Percentiles rank a stretch among this genome's conserved stretches.
These are phyloP conservation scores for Helicoverpa zea DNA, from an alignment of 1,140 invertebrate genomes.

Conservation along the genomic window DNA sequence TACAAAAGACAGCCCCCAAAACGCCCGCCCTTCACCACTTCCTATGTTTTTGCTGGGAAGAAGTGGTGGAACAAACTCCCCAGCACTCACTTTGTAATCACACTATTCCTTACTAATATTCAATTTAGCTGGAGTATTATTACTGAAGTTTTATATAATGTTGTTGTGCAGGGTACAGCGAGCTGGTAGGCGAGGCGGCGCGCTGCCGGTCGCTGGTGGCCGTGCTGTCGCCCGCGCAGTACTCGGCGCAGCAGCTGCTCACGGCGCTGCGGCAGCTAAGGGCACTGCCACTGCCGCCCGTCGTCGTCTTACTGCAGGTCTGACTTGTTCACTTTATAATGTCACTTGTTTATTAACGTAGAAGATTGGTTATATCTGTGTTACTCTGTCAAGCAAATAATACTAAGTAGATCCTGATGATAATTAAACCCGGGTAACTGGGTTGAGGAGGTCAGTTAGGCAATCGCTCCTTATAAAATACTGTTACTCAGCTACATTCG, in stretches of 20 bases:
- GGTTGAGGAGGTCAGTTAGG: too few species aligned
- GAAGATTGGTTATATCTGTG: neutral
- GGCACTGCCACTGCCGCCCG: conserved; percentile 73
- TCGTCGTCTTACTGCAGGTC: conserved; percentile 82
- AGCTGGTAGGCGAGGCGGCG: conserved; percentile 61
- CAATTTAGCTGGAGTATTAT: too few species aligned
- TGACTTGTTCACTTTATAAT: neutral
- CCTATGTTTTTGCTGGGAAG: too few species aligned
- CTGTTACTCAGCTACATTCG: too few species aligned
- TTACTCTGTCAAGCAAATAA: neutral
- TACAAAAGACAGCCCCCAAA: too few species aligned
- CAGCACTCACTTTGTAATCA: too few species aligned
- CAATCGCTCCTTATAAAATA: too few species aligned
- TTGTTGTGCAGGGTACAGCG: conserved; percentile 77
- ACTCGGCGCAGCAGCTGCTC: conserved; percentile 77
- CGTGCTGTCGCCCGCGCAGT: conserved; percentile 81
- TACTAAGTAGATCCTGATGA: neutral
- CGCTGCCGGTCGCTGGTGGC: conserved; percentile 78
- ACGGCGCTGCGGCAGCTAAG: conserved; percentile 76
- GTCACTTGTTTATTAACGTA: neutral
- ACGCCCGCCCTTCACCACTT: too few species aligned
- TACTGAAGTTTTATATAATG: too few species aligned
- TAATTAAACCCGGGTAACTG: too few species aligned
- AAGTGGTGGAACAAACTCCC: too few species aligned
- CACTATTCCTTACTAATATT: too few species aligned